Conservation (phyloP, 2,113 vertebrate genomes). For the Phalacrocorax pelagicus region DNA sequence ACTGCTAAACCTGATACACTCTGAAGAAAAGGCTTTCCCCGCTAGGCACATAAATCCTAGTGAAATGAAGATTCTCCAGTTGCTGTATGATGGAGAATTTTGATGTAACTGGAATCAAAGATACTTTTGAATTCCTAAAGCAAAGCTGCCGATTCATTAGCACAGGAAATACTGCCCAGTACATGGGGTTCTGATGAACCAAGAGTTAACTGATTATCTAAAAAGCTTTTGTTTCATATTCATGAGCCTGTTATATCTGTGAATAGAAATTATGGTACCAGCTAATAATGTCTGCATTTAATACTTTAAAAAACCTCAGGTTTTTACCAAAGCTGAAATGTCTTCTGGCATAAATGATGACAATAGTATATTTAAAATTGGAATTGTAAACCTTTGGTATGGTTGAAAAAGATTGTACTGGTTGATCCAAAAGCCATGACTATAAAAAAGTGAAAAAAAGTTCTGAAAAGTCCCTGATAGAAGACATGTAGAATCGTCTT, state of each 20-base stretch:
- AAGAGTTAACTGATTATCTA: background rate
- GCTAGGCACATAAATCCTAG: background rate
- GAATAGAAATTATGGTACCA: background rate
- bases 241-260: background rate
- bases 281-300: background rate
- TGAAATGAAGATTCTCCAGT: background rate
- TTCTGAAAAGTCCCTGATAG: background rate
- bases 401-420: background rate
- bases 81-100: background rate
- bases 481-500: background rate
- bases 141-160: background rate
- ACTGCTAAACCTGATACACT: background rate
- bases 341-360: background rate
- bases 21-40: background rate
- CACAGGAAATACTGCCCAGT: background rate
- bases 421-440: background rate
- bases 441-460: background rate
- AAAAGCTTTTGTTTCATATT: background rate
- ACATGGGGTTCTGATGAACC: background rate
- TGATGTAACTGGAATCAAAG: background rate
- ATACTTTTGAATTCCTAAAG: background rate
- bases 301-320: rapidly evolving
- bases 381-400: background rate
- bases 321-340: background rate
- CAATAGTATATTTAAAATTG: background rate